Conservation (phyloP, 2,113 vertebrate genomes). For the Chamaea fasciata region DNA sequence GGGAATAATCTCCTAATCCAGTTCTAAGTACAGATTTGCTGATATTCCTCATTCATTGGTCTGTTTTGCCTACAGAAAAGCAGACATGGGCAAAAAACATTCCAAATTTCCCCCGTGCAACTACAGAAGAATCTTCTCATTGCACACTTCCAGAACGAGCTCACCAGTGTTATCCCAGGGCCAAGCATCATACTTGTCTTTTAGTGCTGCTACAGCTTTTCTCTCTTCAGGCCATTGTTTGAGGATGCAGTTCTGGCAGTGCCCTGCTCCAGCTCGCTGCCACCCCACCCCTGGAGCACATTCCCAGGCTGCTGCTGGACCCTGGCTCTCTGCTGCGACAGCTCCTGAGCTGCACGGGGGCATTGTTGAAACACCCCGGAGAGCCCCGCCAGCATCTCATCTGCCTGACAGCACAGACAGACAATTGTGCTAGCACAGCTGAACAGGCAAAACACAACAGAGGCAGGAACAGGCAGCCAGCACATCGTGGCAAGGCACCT, state of each 20-base stretch:
- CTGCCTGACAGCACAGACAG: neutral
- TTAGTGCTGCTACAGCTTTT: neutral
- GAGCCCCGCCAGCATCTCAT: neutral
- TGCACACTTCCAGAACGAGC: neutral
- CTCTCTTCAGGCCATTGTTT: neutral
- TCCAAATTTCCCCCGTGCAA: neutral
- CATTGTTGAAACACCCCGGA: fast-evolving
- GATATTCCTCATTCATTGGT: neutral
- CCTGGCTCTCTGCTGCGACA: neutral
- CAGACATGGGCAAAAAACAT: neutral
- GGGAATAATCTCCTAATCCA: neutral
- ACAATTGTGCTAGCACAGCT: conserved; percentile 37
- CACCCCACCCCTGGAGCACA: neutral
- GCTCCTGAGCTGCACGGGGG: neutral
- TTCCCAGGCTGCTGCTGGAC: neutral
- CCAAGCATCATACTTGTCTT: neutral
- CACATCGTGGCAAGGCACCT: neutral
- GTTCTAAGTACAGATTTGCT: neutral
- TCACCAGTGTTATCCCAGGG: neutral
- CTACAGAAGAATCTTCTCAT: neutral
- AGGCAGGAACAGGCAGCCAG: neutral
- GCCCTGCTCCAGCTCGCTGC: neutral
- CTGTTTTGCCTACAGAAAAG: neutral
- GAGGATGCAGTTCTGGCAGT: neutral
- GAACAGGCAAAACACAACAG: neutral